A percentile compares a stretch with the other conserved stretches of the same genome.
These are phyloP conservation scores for Cydia strobilella DNA, from an alignment of 1,140 invertebrate genomes.

Conservation along the genomic window DNA sequence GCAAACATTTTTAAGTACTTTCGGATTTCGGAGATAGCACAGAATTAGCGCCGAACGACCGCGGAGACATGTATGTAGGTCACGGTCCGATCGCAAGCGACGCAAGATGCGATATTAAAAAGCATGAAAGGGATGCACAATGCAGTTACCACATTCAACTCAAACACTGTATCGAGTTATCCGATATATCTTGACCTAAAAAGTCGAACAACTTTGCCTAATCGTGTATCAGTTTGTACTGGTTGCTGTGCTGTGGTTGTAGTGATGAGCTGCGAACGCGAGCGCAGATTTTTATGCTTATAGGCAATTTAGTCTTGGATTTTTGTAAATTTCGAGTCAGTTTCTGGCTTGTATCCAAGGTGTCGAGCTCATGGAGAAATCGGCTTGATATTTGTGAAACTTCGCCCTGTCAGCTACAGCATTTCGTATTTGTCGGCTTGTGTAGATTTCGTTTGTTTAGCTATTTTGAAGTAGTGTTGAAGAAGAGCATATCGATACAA, in stretches of 20 bases:
- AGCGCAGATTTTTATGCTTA: conserved; percentile 10
- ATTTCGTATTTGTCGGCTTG: not conserved
- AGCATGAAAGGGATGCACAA: conserved; percentile 32
- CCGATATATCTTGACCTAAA: not conserved
- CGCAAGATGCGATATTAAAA: conserved; percentile 33
- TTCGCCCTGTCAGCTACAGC: not conserved
- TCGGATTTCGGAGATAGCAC: conserved; percentile 41
- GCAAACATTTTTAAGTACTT: not conserved
- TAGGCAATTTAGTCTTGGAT: not conserved
- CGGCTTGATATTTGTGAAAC: conserved; percentile 2
- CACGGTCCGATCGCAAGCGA: conserved; percentile 49
- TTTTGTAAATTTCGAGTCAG: conserved; percentile 10
- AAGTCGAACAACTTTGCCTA: not conserved
- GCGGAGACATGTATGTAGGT: conserved; percentile 53
- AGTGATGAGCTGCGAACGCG: not conserved
- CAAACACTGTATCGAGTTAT: not conserved
- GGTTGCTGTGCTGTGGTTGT: no score
- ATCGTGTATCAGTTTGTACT: not conserved
- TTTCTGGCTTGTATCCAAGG: conserved; percentile 3
- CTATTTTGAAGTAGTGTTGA: not conserved
- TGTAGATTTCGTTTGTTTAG: not conserved
- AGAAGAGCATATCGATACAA: no score
- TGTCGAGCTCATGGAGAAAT: not conserved
- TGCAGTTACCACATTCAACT: not conserved
- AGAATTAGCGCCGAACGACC: conserved; percentile 53